A percentile compares a stretch with the other conserved stretches of the same genome.
Conservation (phyloP, 2,797 vertebrate genomes). For the Neomorphus geoffroyi region DNA sequence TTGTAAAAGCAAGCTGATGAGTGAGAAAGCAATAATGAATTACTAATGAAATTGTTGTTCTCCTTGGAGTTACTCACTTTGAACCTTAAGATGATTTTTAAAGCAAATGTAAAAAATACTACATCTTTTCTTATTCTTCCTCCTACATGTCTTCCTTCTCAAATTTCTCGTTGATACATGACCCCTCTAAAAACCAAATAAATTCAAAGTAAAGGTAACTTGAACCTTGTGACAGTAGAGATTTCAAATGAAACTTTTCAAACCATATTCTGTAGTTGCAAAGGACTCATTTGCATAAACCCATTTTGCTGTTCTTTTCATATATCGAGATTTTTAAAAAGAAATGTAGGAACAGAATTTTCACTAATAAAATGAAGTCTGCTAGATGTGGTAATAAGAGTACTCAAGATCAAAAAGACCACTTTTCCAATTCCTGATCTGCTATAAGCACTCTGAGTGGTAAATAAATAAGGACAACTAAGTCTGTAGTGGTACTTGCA, state of each 20-base stretch:
- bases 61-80: not conserved
- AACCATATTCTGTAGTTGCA: not conserved
- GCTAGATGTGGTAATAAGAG: not conserved
- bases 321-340: not conserved
- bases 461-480: not conserved
- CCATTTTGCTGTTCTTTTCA: not conserved
- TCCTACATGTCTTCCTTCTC: not conserved
- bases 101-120: not conserved
- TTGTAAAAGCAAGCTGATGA: not conserved
- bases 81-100: not conserved
- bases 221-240: not conserved
- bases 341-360: not conserved
- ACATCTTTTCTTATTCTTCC: not conserved
- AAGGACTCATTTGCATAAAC: not conserved
- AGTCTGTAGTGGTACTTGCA: not conserved
- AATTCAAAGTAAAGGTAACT: not conserved
- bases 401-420: not conserved
- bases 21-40: not conserved
- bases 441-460: not conserved
- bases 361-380: not conserved
- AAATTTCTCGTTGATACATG: not conserved
- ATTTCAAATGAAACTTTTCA: not conserved
- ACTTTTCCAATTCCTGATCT: not conserved
- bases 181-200: not conserved
- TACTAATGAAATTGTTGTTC: not conserved